Evolutionary conservation across 1,140 invertebrate genomes (phyloP).

Genomic region (Telenomus remus): DNA sequence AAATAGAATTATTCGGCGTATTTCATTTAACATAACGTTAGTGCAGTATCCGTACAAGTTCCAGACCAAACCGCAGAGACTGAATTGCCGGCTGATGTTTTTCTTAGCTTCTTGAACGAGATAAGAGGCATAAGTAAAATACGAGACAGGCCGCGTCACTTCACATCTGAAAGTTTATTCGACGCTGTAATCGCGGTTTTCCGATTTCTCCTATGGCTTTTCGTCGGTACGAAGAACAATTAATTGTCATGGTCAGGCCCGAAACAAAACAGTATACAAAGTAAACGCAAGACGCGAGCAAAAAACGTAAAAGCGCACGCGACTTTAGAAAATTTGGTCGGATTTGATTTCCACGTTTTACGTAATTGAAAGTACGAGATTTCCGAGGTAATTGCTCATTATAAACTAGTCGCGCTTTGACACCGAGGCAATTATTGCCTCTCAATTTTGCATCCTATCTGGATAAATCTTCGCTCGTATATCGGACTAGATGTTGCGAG

Average conservation of each 20-base stretch:
- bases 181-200: constrained; percentile 2
- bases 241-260: constrained; percentile 7
- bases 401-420: constrained; percentile 34
- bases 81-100: too few species aligned
- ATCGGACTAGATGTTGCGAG: neutral
- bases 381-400: constrained; percentile 22
- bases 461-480: constrained; percentile 27
- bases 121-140: too few species aligned
- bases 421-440: constrained; percentile 39
- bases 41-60: too few species aligned
- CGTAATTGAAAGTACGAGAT: constrained; percentile 21
- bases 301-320: constrained; percentile 16
- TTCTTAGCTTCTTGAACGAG: too few species aligned
- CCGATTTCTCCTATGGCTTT: neutral
- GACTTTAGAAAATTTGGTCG: constrained; percentile 16
- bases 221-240: neutral
- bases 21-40: neutral
- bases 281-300: neutral
- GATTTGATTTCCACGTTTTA: constrained; percentile 9
- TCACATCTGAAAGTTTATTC: constrained; percentile 10
- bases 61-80: too few species aligned
- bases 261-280: constrained; percentile 6
- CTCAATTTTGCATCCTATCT: constrained; percentile 33
- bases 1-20: constrained; percentile 11
- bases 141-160: neutral